These are phyloP conservation scores for Enoplosus armatus DNA, from an alignment of 2,797 vertebrate species.

Conservation along the genomic window DNA sequence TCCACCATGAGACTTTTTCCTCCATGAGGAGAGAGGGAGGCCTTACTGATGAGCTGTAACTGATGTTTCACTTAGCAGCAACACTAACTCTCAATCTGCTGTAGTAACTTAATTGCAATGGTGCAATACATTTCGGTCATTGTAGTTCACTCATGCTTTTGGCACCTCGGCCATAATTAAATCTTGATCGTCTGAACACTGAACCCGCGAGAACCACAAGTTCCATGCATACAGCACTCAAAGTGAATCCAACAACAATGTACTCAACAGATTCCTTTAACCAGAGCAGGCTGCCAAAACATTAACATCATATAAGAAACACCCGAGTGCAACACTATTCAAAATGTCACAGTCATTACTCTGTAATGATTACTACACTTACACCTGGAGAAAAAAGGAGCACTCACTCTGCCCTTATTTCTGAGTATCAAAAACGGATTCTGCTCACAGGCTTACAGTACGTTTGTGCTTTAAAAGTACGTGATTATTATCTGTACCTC, in stretches of 20 bases:
- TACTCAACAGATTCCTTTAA: conserved; percentile 8
- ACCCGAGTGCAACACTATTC: neutral
- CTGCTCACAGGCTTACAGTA: neutral
- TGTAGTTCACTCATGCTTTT: conserved; percentile 53
- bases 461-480: neutral
- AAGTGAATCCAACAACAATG: conserved; percentile 28
- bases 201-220: conserved; percentile 36
- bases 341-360: neutral
- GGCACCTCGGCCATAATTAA: conserved; percentile 53
- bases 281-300: conserved; percentile 31
- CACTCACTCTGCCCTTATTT: conserved; percentile 3
- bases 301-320: conserved; percentile 10
- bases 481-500: conserved; percentile 86
- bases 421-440: neutral
- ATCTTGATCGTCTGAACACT: conserved; percentile 50
- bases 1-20: neutral
- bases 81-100: conserved; percentile 10
- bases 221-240: conserved; percentile 10
- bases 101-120: conserved; percentile 12
- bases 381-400: neutral
- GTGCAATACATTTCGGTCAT: conserved; percentile 33
- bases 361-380: neutral
- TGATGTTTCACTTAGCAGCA: conserved; percentile 18
- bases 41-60: conserved; percentile 11
- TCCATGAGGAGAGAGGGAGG: neutral